Base-by-base conservation (phyloP, 2,888 invertebrate genomes). In the Mantis religiosa region DNA sequence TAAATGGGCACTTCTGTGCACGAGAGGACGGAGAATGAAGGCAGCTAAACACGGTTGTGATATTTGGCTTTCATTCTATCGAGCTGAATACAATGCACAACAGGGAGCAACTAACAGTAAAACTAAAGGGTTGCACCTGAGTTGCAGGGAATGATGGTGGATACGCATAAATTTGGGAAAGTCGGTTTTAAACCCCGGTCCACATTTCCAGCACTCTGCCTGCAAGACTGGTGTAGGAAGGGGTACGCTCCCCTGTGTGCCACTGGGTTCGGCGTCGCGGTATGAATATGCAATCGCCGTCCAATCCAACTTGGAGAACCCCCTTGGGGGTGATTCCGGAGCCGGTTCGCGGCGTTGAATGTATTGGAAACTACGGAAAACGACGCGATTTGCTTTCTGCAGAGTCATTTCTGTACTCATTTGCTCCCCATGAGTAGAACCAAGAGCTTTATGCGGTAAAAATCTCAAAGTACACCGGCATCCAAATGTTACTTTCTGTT, bases 221-320 rank as follows among this genome's bases (percentile, higher is more conserved):
- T 54, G 54, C 54, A 54, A 34, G 54, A 30, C 84, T 30, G 12
- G 84, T 28, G 25, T 20, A 14, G 28, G 83, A 34, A 3, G 30
- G 28, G 71, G 41, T 12, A 41, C 25, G 28, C 15, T 86, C 86
- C 71, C 86, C 71, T 28, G 86, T 25, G 86, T 27, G 86, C 86
- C 86, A 86, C 86, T 71, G 27, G 28, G 28, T 28, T 71, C 34
- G 27, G 54, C 41, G 15, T 27, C 71, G 86, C 20, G 71, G 86
- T 86, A 86, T 86, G 86, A 86, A 86, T 86, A 86, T 86, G 86
- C 86, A 86, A 86, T 86, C 86, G 41, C 86, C 85, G 54, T 71
- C 86, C 54, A 86, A 86, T 86, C 86, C 86, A 86, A 86, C 71
- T 86, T 86, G 86, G 27, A 27, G 47, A 28, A 30, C 71, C 71